Conservation (phyloP, 1,140 invertebrate species). For the Bombyx mori region ASM3026992v2 NC_085114.1:10860501-10861000, state of each 20-base stretch:
- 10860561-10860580: too few relatives aligned
- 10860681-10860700: too few relatives aligned
- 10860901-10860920: conserved; percentile 52
- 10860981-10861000: conserved; percentile 60
- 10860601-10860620: too few relatives aligned
- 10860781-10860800: conserved; percentile 31
- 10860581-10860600: too few relatives aligned
- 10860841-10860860: conserved; percentile 31
- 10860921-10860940: conserved; percentile 51
- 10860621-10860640: not conserved
- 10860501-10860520: too few relatives aligned
- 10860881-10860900: conserved; percentile 40
- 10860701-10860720: too few relatives aligned
- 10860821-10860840: conserved; percentile 14
- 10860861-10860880: conserved; percentile 51
- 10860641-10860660: not conserved
- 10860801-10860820: conserved; percentile 26
- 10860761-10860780: conserved; percentile 23
- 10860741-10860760: conserved; percentile 12
- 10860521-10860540: too few relatives aligned
- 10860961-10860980: conserved; percentile 44
- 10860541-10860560: too few relatives aligned
- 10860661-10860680: not conserved
- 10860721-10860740: conserved; percentile 10
- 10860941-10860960: conserved; percentile 39